A percentile compares a stretch with the other conserved stretches of the same genome.
These are phyloP conservation scores for Hybos culiciformis DNA, from an alignment of 2,888 invertebrate genomes.

Conservation along the genomic window DNA sequence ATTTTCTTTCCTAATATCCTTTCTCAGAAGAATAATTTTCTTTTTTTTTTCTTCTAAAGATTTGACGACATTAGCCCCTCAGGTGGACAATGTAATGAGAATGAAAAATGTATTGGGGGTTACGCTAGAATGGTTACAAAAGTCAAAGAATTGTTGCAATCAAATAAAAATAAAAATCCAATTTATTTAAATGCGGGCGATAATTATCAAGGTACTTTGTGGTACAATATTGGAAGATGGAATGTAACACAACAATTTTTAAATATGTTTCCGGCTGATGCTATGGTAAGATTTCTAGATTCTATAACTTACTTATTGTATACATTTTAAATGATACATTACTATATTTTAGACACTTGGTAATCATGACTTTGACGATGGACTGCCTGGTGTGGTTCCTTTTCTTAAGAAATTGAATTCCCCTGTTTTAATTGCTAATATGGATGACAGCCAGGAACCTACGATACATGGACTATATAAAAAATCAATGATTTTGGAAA, in stretches of 20 bases:
- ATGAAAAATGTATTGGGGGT: conserved; percentile 50
- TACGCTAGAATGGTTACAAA: conserved; percentile 50
- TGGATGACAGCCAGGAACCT: conserved; percentile 56
- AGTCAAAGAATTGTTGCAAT: conserved; percentile 35
- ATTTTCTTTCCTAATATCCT: neutral
- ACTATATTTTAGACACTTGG: conserved; percentile 51
- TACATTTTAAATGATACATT: neutral
- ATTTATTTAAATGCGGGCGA: conserved; percentile 71
- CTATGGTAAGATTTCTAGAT: conserved; percentile 43
- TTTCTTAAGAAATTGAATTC: conserved; percentile 50
- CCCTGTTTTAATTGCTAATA: conserved; percentile 60
- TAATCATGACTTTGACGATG: conserved; percentile 78
- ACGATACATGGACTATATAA: conserved; percentile 44
- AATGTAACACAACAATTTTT: conserved; percentile 60
- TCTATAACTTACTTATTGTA: neutral
- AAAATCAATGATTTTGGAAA: conserved; percentile 49
- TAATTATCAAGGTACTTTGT: conserved; percentile 74
- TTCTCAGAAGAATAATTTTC: neutral
- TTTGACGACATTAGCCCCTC: conserved; percentile 45
- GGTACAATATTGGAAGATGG: conserved; percentile 64
- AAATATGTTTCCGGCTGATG: conserved; percentile 62
- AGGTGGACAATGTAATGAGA: conserved; percentile 42
- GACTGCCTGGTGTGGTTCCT: conserved; percentile 53
- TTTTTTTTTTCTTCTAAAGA: conserved; percentile 29
- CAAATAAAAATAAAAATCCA: conserved; percentile 38